phyloP scores from a whole-genome alignment of 2,888 invertebrate genomes.

The Sminthurides aquaticus region DNA sequence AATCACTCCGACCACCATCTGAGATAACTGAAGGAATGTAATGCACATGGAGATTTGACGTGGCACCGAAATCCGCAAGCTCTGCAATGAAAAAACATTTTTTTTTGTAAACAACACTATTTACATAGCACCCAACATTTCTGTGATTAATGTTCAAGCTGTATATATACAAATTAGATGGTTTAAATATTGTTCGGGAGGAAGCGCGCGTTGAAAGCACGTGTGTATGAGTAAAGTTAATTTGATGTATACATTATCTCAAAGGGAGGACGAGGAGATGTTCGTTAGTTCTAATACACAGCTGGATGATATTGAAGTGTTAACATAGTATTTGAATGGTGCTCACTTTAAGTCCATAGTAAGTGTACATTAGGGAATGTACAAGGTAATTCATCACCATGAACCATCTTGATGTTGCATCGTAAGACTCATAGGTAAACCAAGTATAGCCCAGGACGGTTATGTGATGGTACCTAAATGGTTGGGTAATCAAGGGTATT shows the following conservation, averaged over 20 bases:
- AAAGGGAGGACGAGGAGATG: not conserved
- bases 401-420: constrained; percentile 85
- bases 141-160: not conserved
- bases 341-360: constrained; percentile 77
- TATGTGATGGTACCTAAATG: constrained; percentile 72
- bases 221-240: too few relatives aligned
- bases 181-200: too few relatives aligned
- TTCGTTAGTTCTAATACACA: too few relatives aligned
- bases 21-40: constrained; percentile 80
- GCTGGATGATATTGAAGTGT: too few relatives aligned
- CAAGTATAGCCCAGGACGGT: constrained; percentile 88
- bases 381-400: constrained; percentile 92
- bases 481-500: constrained; percentile 19
- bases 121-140: too few relatives aligned
- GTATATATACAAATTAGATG: too few relatives aligned
- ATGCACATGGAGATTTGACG: constrained; percentile 79
- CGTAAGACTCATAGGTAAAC: constrained; percentile 85
- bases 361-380: constrained; percentile 82
- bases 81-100: constrained; percentile 21
- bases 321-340: too few relatives aligned
- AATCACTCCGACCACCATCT: constrained; percentile 87
- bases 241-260: not conserved
- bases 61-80: constrained; percentile 50
- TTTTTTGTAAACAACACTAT: constrained; percentile 49
- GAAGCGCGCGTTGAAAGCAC: too few relatives aligned